phyloP scores from a whole-genome alignment of 2,113 vertebrate genomes.

The Spermophilus dauricus region DNA sequence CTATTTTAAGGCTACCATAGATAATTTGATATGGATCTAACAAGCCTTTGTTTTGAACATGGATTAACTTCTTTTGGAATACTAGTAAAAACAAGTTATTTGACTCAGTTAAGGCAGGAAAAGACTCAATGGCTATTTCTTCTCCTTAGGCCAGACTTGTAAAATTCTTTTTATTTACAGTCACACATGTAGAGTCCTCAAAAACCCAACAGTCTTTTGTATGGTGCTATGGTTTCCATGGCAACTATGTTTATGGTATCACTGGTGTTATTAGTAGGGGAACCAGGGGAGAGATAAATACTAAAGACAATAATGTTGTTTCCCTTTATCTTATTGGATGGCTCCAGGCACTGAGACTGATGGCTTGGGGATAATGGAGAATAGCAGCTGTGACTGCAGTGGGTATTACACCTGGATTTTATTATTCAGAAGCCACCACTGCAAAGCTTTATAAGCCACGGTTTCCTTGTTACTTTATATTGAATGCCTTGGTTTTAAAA shows the following conservation, averaged over 20 bases:
- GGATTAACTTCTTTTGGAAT: conserved; percentile 56
- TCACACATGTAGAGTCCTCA: conserved; percentile 81
- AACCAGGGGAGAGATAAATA: conserved; percentile 87
- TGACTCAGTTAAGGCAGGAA: background rate
- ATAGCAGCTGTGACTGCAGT: conserved; percentile 81
- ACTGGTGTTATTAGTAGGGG: conserved; percentile 80
- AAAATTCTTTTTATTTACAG: conserved; percentile 82
- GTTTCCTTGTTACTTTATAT: conserved; percentile 65
- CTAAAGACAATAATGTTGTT: conserved; percentile 87
- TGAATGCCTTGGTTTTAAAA: conserved; percentile 72
- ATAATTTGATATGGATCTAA: conserved; percentile 8
- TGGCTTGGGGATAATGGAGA: conserved; percentile 83
- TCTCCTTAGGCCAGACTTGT: conserved; percentile 64
- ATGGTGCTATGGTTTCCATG: conserved; percentile 87
- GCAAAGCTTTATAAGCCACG: conserved; percentile 56
- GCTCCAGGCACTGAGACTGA: conserved; percentile 84
- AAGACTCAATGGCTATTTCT: conserved; percentile 69
- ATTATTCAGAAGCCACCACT: conserved; percentile 77
- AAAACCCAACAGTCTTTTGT: conserved; percentile 82
- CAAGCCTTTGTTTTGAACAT: background rate
- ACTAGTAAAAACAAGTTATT: conserved; percentile 73
- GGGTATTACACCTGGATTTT: conserved; percentile 78
- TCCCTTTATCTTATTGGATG: conserved; percentile 85
- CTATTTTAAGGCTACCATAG: background rate
- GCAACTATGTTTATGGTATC: conserved; percentile 87